phyloP scores from a whole-genome alignment of 2,797 vertebrate genomes.

The Oryzias sinensis region DNA sequence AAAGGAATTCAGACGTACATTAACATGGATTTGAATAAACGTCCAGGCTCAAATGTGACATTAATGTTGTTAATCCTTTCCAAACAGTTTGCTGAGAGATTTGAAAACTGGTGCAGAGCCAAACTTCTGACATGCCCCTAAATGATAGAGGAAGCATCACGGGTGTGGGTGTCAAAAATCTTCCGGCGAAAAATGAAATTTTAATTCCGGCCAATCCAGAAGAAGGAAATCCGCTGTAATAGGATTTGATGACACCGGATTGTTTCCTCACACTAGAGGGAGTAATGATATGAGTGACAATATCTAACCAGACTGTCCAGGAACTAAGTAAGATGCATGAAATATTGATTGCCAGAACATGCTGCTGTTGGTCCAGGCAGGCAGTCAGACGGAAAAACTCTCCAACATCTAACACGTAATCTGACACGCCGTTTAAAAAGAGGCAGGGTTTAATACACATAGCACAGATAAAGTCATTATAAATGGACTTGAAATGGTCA shows the following conservation, averaged over 20 bases:
- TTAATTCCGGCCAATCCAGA: slow-evolving; percentile 69
- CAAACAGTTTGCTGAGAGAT: slow-evolving; percentile 66
- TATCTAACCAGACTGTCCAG: slow-evolving; percentile 65
- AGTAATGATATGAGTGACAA: slow-evolving; percentile 73
- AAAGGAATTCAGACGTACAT: slow-evolving; percentile 55
- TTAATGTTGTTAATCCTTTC: slow-evolving; percentile 71
- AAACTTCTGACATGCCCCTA: slow-evolving; percentile 66
- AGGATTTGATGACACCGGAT: slow-evolving; percentile 74
- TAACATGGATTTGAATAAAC: slow-evolving; percentile 28
- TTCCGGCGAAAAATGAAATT: slow-evolving; percentile 71
- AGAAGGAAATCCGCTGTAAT: slow-evolving; percentile 68
- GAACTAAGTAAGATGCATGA: slow-evolving; percentile 71
- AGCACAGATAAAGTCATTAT: slow-evolving; percentile 12
- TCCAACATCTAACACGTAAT: slow-evolving; percentile 16
- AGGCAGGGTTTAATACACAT: slow-evolving; percentile 4
- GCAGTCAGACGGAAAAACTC: slow-evolving; percentile 19
- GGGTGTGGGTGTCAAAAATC: slow-evolving; percentile 61
- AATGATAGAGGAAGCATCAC: slow-evolving; percentile 68
- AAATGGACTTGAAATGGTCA: slow-evolving; percentile 23
- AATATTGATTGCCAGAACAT: slow-evolving; percentile 73
- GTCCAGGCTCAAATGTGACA: slow-evolving; percentile 60
- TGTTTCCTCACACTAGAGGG: slow-evolving; percentile 72
- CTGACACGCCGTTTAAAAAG: slow-evolving; percentile 11
- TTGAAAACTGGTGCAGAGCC: slow-evolving; percentile 60
- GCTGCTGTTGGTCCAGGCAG: slow-evolving; percentile 54